These are phyloP conservation scores for Orgyia antiqua DNA, from an alignment of 2,888 invertebrate genomes.

Conservation along the genomic window DNA sequence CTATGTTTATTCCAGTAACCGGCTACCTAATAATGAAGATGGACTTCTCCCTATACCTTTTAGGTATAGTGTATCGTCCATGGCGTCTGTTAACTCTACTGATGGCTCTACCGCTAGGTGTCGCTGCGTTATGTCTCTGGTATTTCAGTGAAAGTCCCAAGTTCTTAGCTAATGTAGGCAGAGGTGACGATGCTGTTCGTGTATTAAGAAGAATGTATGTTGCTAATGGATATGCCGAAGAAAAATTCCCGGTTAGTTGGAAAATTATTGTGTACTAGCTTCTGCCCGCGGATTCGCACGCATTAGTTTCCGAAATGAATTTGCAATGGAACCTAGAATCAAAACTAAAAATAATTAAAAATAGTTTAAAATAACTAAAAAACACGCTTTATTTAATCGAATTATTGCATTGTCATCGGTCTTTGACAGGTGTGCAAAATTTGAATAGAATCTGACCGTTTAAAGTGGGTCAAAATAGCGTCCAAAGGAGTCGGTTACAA, in stretches of 20 bases:
- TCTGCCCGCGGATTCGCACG: too few species aligned
- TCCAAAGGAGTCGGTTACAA: too few species aligned
- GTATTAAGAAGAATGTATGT: conserved; percentile 79
- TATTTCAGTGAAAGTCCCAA: conserved; percentile 86
- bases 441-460: too few species aligned
- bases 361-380: not conserved
- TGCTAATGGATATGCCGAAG: conserved; percentile 64
- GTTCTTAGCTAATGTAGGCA: conserved; percentile 82
- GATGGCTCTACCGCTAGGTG: conserved; percentile 79
- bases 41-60: conserved; percentile 46
- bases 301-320: not conserved
- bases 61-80: conserved; percentile 50
- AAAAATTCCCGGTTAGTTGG: conserved; percentile 49
- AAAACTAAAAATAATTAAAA: not conserved
- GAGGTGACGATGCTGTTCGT: conserved; percentile 78
- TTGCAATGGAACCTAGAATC: too few species aligned
- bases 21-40: conserved; percentile 57
- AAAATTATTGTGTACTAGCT: not conserved
- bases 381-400: not conserved
- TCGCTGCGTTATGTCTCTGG: conserved; percentile 77
- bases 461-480: too few species aligned
- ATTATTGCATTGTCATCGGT: too few species aligned
- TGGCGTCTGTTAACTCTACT: conserved; percentile 65
- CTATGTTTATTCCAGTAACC: conserved; percentile 50
- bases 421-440: too few species aligned